phyloP scores from a whole-genome alignment of 2,888 invertebrate species.

The Lycia hirtaria region DNA sequence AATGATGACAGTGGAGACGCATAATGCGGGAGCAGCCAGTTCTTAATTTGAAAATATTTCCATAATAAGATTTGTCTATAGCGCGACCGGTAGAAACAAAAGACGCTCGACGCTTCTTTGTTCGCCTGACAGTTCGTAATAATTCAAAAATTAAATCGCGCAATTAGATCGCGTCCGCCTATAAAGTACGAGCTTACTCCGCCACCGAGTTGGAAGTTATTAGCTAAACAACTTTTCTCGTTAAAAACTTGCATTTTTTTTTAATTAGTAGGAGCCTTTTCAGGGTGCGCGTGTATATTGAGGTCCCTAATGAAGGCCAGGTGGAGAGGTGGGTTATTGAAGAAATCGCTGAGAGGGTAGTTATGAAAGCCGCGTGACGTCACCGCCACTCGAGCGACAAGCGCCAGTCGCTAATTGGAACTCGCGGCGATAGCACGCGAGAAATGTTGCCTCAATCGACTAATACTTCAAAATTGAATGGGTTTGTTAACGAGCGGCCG shows the following conservation, averaged over 20 bases:
- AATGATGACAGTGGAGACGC: constrained; percentile 84
- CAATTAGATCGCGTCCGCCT: constrained; percentile 62
- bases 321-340: constrained; percentile 81
- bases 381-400: constrained; percentile 79
- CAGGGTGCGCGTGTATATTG: constrained; percentile 70
- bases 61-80: constrained; percentile 86
- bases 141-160: constrained; percentile 75
- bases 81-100: constrained; percentile 78
- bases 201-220: constrained; percentile 56
- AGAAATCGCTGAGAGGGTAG: constrained; percentile 82
- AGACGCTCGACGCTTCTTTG: constrained; percentile 68
- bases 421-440: constrained; percentile 81
- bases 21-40: constrained; percentile 85
- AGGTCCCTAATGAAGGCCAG: constrained; percentile 83
- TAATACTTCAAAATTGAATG: constrained; percentile 83
- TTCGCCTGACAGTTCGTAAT: constrained; percentile 74
- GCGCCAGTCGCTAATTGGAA: constrained; percentile 84
- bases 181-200: constrained; percentile 42
- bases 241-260: constrained; percentile 76
- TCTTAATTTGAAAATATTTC: constrained; percentile 85
- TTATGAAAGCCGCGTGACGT: constrained; percentile 84
- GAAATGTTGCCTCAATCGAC: constrained; percentile 81
- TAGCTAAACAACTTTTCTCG: constrained; percentile 78
- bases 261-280: constrained; percentile 77
- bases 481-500: constrained; percentile 82